Evolutionary conservation across 2,888 invertebrate genomes (phyloP), one percentile per base, ranked within the genome.

Genomic region (Troilus luridus): DNA sequence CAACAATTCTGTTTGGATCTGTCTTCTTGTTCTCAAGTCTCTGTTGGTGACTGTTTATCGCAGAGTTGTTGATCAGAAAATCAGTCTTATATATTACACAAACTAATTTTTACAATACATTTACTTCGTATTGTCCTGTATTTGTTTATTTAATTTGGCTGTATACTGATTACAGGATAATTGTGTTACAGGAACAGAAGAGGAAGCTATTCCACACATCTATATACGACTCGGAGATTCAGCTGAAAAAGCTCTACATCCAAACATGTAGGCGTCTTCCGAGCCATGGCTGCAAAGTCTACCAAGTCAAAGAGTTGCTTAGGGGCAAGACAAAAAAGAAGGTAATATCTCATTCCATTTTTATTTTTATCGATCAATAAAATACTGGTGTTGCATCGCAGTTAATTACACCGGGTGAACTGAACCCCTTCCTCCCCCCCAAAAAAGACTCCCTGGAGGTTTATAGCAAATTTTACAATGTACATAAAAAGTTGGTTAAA

Each of bases 121-220:
- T 41, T 41, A 41, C 41, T 41, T 64, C 21, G 7, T 64, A 64
- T 8, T 64, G 0, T 21, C 21, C n/a, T 9, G 21, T 64, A 64
- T 64, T 60, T 17, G 14, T 14, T 14, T 6, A 21, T 64, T n/a
- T 59, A 59, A 59, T 64, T n/a, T 64, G 3, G 7, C 21, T n/a
- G 17, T 14, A 14, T 24, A 0, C 72, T 77, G 41, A 77, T 77
- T 1, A 19, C 41, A 19, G 19, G 7, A 41, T 41, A 21, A 1
- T 81, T 9, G 89, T 92, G 88, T 93, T 93, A 0, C 94, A 96
- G 96, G 96, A 96, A 92, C 95, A 96, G 92, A 96, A 96, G 93
- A 94, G 96, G 92, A 96, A 96, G 93, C 93, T 96, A 64, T 96
- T 96, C 94, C 96, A 96, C 93, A 95, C 95, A 5, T 95, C 95